Base-by-base conservation (phyloP, 2,888 invertebrate species). In the Plebejus anna region DNA sequence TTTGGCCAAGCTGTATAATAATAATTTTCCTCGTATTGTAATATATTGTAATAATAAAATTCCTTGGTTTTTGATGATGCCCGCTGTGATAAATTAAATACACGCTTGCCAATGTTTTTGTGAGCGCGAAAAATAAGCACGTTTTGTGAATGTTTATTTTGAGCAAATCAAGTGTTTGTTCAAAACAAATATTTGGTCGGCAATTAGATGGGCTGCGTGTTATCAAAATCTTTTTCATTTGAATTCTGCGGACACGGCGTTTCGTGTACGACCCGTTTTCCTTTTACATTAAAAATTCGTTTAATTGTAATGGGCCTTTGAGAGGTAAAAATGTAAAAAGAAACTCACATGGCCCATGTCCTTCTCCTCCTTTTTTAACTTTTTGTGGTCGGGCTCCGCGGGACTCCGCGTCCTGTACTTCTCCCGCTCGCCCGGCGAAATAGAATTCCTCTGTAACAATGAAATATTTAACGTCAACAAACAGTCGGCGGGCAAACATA, bases 361-460 rank as follows among this genome's bases (percentile, higher is more conserved):
- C 90, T 97, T 97, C 84, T 97, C 97, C 89, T 97, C 97, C 89
- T 97, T 97, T 90, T 97, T 96, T 82, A 96, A 91, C 86, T 96
- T 96, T 85, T 96, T 95, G 82, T 96, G 96, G 80, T 95, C 95
- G 7, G 96, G 95, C 84, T 96, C 96, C 32, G 95, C 95, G 22
- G 97, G 96, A 90, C 97, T 97, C 87, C 97, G 94, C 83, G 97
- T 96, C 89, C 97, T 95, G 88, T 97, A 97, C 88, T 97, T 97
- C 89, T 97, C 97, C 83, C 96, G 94, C 85, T 97, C 96, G 76
- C 96, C 97, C 11, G 97, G 97, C 78, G 97, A 97, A 93, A 97
- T 97, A 84, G 97, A 97, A 94, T 96, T 97, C 89, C 96, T 95
- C 97, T 97, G 95, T 61, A 92, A 92, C 89, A 91, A 90, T 71